Evolutionary conservation across 2,888 invertebrate genomes (phyloP).

Genomic region (Meganola albula): DNA sequence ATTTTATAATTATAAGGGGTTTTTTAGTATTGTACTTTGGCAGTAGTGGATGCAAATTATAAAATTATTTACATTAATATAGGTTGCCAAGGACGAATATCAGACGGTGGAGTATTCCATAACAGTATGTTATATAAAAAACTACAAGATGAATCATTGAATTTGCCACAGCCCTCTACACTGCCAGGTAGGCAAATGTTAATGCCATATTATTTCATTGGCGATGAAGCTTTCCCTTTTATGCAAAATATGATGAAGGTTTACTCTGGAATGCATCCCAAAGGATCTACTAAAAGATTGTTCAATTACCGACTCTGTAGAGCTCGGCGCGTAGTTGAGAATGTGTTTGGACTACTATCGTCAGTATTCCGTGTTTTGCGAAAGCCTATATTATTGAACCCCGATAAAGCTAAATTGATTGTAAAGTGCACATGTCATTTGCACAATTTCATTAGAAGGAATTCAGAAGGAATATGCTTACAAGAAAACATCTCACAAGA

Average conservation of each 20-base stretch:
- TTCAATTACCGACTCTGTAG: conserved; percentile 9
- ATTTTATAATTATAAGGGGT: conserved; percentile 12
- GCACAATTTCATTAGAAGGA: conserved; percentile 4
- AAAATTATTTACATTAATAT: conserved; percentile 8
- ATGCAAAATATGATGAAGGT: conserved; percentile 13
- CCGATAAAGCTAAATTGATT: conserved; percentile 2
- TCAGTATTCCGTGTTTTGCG: conserved; percentile 9
- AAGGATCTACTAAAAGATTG: conserved; percentile 12
- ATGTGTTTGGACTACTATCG: conserved; percentile 7
- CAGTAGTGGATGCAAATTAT: conserved; percentile 10
- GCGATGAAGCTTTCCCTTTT: conserved; percentile 18
- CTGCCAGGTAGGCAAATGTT: conserved; percentile 12
- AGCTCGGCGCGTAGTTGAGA: conserved; percentile 10
- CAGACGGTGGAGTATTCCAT: conserved; percentile 11
- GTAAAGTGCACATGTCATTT: conserved; percentile 6
- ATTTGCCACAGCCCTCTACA: conserved; percentile 5
- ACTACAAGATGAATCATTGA: conserved; percentile 5
- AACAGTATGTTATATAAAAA: conserved; percentile 7
- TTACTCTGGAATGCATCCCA: conserved; percentile 11
- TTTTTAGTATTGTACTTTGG: conserved; percentile 10
- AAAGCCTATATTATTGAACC: conserved; percentile 5
- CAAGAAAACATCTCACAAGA: conserved; percentile 7
- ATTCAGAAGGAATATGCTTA: conserved; percentile 6
- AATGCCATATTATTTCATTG: conserved; percentile 11
- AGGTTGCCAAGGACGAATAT: conserved; percentile 10